Base-by-base conservation (phyloP, 2,888 invertebrate species). In the Chaetoderma sp. region DNA sequence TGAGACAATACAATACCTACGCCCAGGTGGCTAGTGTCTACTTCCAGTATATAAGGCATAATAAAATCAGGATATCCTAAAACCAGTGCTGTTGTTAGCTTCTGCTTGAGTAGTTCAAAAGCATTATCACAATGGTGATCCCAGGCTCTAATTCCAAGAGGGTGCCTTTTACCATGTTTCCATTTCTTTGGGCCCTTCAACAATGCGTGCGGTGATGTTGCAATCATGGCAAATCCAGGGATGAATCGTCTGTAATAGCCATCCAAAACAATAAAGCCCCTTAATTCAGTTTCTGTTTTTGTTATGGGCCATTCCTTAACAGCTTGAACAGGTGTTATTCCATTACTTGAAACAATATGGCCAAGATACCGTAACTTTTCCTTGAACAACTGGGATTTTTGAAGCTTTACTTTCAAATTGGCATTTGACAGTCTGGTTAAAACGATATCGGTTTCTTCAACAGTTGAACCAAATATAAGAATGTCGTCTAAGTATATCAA, bases 1-100 rank as follows among this genome's bases (percentile, higher is more conserved):
- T 75, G 73, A 13, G 68, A 66, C 2, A 75, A 47, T 1, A 76
- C 62, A 4, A 65, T 71, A 5, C 73, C 71, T 2, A 74, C 52
- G 2, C 73, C 71, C 13, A 50, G 23, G 23, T 64, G 33, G 33
- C 65, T 61, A 8, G 68, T 72, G 56, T 73, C 74, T 10, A 61
- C 61, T 30, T 76, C 70, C 44, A 76, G 45, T 2, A 72, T 59
- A 44, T 60, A 77, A 10, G 69, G 65, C 18, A 33, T 33, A 10
- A 23, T 36, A 39, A 71, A 72, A 36, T 76, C 73, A 1, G 76
- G 61, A 28, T 63, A 73, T 13, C 70, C 71, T 16, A 76, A 50
- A 5, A 76, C 55, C 16, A 70, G 67, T 2, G 69, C 62, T 39
- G 59, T 27, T 2, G 63, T 63, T 18, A 76, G 42, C 13, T 16